Evolutionary conservation across 2,888 invertebrate species (phyloP), one percentile per base, ranked within the genome.

Genomic region (Siphlonurus alternatus): DNA sequence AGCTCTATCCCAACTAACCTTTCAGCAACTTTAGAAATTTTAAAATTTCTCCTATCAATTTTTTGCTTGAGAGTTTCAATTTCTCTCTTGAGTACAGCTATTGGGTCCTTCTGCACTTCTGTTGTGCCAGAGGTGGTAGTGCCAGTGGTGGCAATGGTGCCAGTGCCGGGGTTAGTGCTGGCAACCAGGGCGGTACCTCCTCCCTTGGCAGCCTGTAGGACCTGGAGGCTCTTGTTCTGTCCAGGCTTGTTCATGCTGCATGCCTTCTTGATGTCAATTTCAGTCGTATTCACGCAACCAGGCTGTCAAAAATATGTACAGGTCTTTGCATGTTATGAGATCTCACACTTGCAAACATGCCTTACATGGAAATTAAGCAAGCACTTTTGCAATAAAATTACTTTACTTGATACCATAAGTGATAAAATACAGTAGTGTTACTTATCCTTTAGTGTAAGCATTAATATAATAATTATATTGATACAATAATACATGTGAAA

Each of bases 271-370:
- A 98, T 96, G 75, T 99, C 99, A 73, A 98, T 84, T 76, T 99
- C 98, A 0, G 97, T 98, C 0, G 97, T 98, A 77, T 98, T 99
- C 51, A 99, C 96, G 77, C 96, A 97, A 64, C 98, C 98, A 7
- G 99, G 98, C 92, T 93, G 75, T 0, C 77, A 78, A 67, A 63
- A 38, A 38, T 38, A 10, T 38, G 15, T 38, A 38, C 38, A 38
- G n/a, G n/a, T n/a, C n/a, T n/a, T n/a, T n/a, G n/a, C n/a, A n/a
- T n/a, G n/a, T n/a, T n/a, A n/a, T n/a, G n/a, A n/a, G n/a, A n/a
- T n/a, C n/a, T n/a, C n/a, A n/a, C n/a, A n/a, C n/a, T n/a, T n/a
- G n/a, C n/a, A n/a, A n/a, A n/a, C n/a, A n/a, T n/a, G n/a, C n/a
- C n/a, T n/a, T n/a, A n/a, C n/a, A n/a, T n/a, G n/a, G n/a, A n/a